Percentiles rank a stretch among this genome's conserved stretches.
These are phyloP conservation scores for Sipha flava DNA, from an alignment of 1,140 invertebrate genomes.

Conservation along the genomic window DNA sequence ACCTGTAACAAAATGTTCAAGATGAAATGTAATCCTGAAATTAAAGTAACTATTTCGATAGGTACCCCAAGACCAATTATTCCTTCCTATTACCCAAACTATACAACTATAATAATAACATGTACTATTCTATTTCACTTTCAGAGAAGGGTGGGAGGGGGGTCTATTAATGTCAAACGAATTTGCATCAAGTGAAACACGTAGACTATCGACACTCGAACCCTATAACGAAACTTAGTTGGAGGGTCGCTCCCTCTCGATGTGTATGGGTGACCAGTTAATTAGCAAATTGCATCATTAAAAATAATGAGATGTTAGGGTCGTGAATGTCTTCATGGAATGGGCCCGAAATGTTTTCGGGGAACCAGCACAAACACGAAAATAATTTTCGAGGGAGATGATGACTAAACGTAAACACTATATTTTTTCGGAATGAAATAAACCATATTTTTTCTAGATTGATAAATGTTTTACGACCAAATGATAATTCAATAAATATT, in stretches of 20 bases:
- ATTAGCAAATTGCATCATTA: slow-evolving; percentile 32
- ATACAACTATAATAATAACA: too few species aligned
- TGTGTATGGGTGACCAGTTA: slow-evolving; percentile 23
- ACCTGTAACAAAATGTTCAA: too few species aligned
- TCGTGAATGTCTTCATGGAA: not conserved
- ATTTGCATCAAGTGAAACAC: not conserved
- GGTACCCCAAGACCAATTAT: too few species aligned
- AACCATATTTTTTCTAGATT: not conserved
- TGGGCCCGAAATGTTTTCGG: not conserved
- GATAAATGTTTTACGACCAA: not conserved
- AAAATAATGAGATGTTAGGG: slow-evolving; percentile 23
- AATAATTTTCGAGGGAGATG: not conserved
- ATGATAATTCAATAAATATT: too few species aligned
- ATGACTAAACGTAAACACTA: not conserved
- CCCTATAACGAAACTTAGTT: not conserved
- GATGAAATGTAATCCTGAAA: too few species aligned
- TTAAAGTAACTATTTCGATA: too few species aligned
- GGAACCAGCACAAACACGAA: not conserved
- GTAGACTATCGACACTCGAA: slow-evolving; percentile 5
- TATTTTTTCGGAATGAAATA: not conserved
- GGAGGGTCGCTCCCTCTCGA: slow-evolving; percentile 15
- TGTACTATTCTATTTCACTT: too few species aligned
- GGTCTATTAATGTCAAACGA: slow-evolving; percentile 1
- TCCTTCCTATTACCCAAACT: too few species aligned
- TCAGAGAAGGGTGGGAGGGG: too few species aligned